Evolutionary conservation across 2,888 invertebrate species (phyloP).

Genomic region (Glaucopsyche alexis): DNA sequence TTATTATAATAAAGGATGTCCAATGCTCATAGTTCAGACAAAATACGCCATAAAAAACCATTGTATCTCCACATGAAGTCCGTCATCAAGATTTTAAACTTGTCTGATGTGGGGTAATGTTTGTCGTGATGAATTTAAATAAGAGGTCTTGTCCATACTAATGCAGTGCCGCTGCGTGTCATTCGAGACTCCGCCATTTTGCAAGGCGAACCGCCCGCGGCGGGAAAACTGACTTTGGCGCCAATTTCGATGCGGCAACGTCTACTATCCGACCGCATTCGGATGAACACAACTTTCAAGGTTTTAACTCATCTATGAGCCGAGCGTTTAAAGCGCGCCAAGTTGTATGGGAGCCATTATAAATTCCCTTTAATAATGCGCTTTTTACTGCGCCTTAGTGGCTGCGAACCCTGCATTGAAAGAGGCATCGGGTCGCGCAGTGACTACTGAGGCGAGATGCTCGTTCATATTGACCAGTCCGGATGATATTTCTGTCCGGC

Average conservation of each 20-base stretch:
- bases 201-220: constrained; percentile 75
- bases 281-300: constrained; percentile 43
- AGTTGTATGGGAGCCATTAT: constrained; percentile 55
- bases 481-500: constrained; percentile 33
- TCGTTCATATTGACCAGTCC: constrained; percentile 37
- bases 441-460: constrained; percentile 26
- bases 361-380: constrained; percentile 71
- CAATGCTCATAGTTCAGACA: background rate
- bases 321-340: constrained; percentile 36
- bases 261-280: constrained; percentile 54
- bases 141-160: constrained; percentile 56
- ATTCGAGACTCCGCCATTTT: constrained; percentile 74
- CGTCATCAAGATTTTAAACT: constrained; percentile 31
- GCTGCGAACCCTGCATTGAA: constrained; percentile 51
- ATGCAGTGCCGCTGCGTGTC: constrained; percentile 60
- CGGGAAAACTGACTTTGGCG: constrained; percentile 78
- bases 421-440: constrained; percentile 35
- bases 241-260: constrained; percentile 68
- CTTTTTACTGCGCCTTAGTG: constrained; percentile 64
- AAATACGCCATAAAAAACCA: constrained; percentile 23
- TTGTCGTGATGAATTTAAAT: constrained; percentile 34
- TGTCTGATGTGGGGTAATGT: constrained; percentile 30
- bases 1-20: background rate
- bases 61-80: constrained; percentile 18
- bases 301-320: constrained; percentile 31